Evolutionary conservation across 2,888 invertebrate genomes (phyloP).

Genomic region (Chaitophorus viminalis): DNA sequence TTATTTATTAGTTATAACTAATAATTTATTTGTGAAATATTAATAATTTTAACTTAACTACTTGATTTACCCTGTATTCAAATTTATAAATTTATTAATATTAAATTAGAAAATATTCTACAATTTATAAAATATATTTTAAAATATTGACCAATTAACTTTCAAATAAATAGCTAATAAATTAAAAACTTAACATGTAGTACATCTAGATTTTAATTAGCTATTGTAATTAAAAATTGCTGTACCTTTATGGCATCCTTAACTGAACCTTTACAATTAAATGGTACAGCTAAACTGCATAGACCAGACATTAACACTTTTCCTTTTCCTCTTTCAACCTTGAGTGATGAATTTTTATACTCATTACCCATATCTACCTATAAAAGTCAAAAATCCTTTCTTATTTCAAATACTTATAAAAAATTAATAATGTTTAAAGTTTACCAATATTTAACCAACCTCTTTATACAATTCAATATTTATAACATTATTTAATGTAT

Average conservation of each 20-base stretch:
- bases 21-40: too few relatives aligned
- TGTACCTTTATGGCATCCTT: conserved; percentile 43
- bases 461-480: conserved; percentile 40
- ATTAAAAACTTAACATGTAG: too few relatives aligned
- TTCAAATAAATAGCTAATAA: too few relatives aligned
- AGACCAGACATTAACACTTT: conserved; percentile 45
- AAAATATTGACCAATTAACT: too few relatives aligned
- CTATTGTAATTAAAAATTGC: neutral
- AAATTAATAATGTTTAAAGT: neutral
- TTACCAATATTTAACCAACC: conserved; percentile 13
- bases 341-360: conserved; percentile 47
- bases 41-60: too few relatives aligned
- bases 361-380: conserved; percentile 35
- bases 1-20: too few relatives aligned
- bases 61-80: too few relatives aligned
- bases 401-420: neutral
- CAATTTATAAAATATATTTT: too few relatives aligned
- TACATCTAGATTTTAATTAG: neutral
- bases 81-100: too few relatives aligned
- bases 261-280: conserved; percentile 39
- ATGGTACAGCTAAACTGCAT: conserved; percentile 52
- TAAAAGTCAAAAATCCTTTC: neutral
- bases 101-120: too few relatives aligned
- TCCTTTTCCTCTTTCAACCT: conserved; percentile 40
- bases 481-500: conserved; percentile 49